Base-by-base conservation (phyloP, 2,797 vertebrate species). In the Falco concolor region DNA sequence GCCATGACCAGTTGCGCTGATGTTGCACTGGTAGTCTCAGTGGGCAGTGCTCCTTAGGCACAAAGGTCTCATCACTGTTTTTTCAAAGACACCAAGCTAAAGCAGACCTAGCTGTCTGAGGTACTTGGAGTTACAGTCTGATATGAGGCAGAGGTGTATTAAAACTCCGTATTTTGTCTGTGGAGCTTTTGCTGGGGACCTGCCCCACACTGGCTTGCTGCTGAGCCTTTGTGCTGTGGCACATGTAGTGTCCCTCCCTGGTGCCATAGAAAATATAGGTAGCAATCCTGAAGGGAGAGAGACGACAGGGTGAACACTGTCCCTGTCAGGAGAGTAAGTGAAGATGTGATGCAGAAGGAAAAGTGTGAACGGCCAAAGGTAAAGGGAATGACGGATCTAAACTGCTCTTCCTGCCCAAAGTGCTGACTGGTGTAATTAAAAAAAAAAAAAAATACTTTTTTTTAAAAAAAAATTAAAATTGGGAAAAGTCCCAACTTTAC, bases 121-220 rank as follows among this genome's bases (percentile, higher is more conserved):
- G 7, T 8, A 18, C 28, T 77, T 52, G 76, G 42, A 75, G 5
- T 60, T 42, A 13, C 9, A 19, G 13, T 6, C 24, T 20, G 14
- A 20, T 56, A 30, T 27, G 36, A 64, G 42, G 64, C 25, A 24
- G 45, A 50, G 44, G 13, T 0, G 0, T 27, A 49, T n/a, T 50
- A 68, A 87, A 93, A 87, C 38, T 68, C 54, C 0, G 0, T 4
- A 2, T 76, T 84, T 81, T 68, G 3, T 72, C 38, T n/a, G 7
- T 47, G 44, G 16, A 42, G 21, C 6, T 86, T 84, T 64, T 13
- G 5, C 2, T 52, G 50, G 12, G 42, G 47, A 32, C 30, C 30
- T 67, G 44, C 16, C 44, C 40, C 30, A 19, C 0, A 10, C 57
- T 0, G 0, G 5, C 30, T 63, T 44, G 40, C 17, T 49, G 45